These are phyloP conservation scores for Cephus nigrinus DNA, from an alignment of 2,888 invertebrate species.

Conservation along the genomic window DNA sequence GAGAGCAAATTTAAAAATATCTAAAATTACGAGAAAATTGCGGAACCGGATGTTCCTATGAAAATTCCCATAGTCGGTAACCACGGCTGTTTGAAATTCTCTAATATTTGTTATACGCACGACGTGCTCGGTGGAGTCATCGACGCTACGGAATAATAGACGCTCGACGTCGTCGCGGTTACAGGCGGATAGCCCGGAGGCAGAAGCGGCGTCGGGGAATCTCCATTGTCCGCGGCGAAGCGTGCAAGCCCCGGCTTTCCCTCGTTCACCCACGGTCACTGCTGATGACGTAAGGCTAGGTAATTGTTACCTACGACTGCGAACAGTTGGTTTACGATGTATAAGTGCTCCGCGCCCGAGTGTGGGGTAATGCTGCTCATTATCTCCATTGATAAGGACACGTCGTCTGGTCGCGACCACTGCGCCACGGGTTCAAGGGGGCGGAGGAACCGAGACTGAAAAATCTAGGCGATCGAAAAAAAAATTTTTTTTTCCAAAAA, in stretches of 20 bases:
- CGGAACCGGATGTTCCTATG: background rate
- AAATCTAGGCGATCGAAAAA: background rate
- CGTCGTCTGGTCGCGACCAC: background rate
- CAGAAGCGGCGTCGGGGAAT: constrained; percentile 5
- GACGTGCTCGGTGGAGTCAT: background rate
- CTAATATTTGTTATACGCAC: background rate
- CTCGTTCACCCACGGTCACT: constrained; percentile 62
- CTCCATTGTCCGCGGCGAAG: constrained; percentile 59
- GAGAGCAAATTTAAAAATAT: background rate
- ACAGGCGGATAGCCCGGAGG: background rate
- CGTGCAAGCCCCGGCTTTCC: constrained; percentile 60
- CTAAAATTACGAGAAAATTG: background rate
- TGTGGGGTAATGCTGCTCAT: constrained; percentile 33
- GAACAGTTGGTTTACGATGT: constrained; percentile 36
- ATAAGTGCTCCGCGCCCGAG: constrained; percentile 21
- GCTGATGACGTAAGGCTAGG: constrained; percentile 57
- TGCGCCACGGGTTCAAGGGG: background rate
- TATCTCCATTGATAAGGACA: constrained; percentile 41
- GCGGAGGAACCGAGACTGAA: background rate
- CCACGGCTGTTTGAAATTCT: background rate
- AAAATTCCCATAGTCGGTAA: background rate
- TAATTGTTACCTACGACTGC: constrained; percentile 52
- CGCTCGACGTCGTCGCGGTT: background rate
- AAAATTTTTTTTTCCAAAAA: too few relatives aligned
- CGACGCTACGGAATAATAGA: background rate